These are phyloP conservation scores for Eledone cirrhosa DNA, from an alignment of 2,888 invertebrate species.

Conservation along the genomic window DNA sequence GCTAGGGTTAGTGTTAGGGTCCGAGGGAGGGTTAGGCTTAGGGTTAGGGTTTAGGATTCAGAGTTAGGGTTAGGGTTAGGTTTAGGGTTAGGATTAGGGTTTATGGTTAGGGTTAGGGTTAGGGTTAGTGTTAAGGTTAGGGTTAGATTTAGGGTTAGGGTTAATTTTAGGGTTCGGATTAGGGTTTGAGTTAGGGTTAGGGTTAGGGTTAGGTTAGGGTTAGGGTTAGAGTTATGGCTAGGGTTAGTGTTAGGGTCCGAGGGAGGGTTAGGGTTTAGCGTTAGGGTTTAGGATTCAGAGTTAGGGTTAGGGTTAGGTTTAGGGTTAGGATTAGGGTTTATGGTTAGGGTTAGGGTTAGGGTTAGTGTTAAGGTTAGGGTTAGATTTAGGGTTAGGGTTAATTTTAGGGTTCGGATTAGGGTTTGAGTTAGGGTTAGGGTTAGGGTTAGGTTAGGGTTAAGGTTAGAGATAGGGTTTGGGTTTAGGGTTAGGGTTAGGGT, in stretches of 20 bases:
- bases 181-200: neutral
- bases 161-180: neutral
- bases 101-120: no score
- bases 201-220: neutral
- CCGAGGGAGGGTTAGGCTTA: neutral
- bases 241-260: no score
- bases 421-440: conserved; percentile 27
- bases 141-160: neutral
- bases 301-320: neutral
- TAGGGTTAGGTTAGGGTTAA: conserved; percentile 25
- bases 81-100: no score
- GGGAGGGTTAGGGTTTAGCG: no score
- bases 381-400: neutral
- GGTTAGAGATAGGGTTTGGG: neutral
- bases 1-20: no score
- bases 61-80: neutral
- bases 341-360: no score
- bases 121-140: no score
- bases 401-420: neutral
- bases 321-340: no score
- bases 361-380: no score
- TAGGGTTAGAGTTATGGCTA: no score
- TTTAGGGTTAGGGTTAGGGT: neutral
- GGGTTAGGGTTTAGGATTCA: neutral
- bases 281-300: neutral